A percentile compares a stretch with the other conserved stretches of the same genome.
These are phyloP conservation scores for Oxyruncus cristatus DNA, from an alignment of 2,113 vertebrate species.

Conservation along the genomic window DNA sequence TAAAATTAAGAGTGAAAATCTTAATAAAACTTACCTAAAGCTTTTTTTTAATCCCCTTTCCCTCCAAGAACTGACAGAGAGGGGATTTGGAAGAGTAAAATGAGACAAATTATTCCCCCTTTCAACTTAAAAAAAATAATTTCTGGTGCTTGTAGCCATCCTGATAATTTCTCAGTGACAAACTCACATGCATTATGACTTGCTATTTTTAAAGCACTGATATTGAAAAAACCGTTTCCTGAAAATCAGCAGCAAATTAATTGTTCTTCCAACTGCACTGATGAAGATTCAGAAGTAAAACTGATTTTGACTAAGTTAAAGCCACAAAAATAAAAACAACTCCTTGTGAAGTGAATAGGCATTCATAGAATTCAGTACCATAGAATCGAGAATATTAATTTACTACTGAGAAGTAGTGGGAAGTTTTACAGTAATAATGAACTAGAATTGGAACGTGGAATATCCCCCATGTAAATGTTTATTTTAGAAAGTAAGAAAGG, in stretches of 20 bases:
- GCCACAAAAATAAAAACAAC: neutral
- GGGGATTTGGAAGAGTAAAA: neutral
- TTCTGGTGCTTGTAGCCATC: neutral
- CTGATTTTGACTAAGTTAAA: neutral
- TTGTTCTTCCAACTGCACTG: neutral
- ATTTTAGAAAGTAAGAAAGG: neutral
- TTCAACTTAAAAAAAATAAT: neutral
- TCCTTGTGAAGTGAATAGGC: neutral
- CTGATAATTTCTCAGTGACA: neutral
- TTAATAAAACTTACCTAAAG: neutral
- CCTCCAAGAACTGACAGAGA: neutral
- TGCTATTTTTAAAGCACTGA: neutral
- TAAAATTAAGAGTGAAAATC: neutral
- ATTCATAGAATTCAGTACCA: neutral
- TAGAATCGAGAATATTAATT: neutral
- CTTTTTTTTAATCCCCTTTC: accelerated
- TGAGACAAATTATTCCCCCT: neutral
- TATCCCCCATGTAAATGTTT: neutral
- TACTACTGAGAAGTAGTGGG: neutral
- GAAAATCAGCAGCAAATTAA: neutral
- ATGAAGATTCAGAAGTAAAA: neutral
- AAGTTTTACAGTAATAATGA: neutral
- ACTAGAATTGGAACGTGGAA: neutral
- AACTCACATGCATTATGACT: neutral
- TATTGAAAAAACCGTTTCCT: neutral